phyloP scores from a whole-genome alignment of 1,140 invertebrate species.

The Holcopasites calliopsidis region DNA sequence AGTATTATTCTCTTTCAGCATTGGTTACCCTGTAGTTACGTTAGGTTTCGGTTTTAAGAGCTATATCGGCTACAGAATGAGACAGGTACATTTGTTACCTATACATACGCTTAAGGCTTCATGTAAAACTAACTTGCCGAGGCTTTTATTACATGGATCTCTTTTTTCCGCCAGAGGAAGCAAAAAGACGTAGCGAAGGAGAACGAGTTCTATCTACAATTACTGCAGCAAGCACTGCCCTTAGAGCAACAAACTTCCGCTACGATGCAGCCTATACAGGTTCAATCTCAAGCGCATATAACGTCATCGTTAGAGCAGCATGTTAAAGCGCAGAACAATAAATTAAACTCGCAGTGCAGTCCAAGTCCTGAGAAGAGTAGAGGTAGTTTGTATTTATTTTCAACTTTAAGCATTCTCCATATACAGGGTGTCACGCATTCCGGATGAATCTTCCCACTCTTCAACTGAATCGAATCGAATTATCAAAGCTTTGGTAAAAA shows the following conservation, averaged over 20 bases:
- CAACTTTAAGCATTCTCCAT: constrained; percentile 40
- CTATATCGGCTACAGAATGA: constrained; percentile 94
- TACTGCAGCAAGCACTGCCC: constrained; percentile 94
- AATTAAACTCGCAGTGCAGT: constrained; percentile 77
- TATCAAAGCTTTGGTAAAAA: too few species aligned
- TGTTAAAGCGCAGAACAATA: constrained; percentile 77
- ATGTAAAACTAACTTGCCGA: neutral
- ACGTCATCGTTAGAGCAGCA: constrained; percentile 71
- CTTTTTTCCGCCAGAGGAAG: constrained; percentile 83
- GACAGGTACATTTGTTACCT: constrained; percentile 81
- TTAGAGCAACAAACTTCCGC: constrained; percentile 83
- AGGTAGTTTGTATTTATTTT: constrained; percentile 79
- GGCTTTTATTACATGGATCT: constrained; percentile 5
- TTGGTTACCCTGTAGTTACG: constrained; percentile 98
- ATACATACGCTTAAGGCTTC: constrained; percentile 1
- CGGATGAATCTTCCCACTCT: too few species aligned
- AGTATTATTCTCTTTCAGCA: constrained; percentile 82
- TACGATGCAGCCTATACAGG: constrained; percentile 78
- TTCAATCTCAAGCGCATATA: constrained; percentile 71
- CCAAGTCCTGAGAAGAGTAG: constrained; percentile 81
- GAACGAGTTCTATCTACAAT: constrained; percentile 97
- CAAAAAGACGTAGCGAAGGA: constrained; percentile 96
- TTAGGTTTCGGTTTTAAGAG: constrained; percentile 98
- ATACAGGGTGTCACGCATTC: neutral
- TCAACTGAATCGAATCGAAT: too few species aligned